Percentiles rank a stretch among this genome's conserved stretches.
Evolutionary conservation across 2,888 invertebrate genomes (phyloP).

Genomic region (Willowsia nigromaculata): DNA sequence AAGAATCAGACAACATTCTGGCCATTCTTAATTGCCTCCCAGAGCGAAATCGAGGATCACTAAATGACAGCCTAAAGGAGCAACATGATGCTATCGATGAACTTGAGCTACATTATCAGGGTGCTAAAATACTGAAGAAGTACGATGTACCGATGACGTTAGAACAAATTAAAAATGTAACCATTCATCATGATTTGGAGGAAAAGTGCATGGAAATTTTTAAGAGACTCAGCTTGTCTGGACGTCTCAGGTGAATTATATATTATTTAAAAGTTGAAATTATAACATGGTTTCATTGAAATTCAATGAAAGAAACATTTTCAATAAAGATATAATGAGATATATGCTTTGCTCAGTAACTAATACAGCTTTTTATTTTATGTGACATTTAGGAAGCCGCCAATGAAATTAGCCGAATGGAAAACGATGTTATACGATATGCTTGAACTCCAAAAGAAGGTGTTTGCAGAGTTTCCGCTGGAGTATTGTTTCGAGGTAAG

Average conservation of each 20-base stretch:
- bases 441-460: slow-evolving; percentile 84
- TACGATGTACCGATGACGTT: slow-evolving; percentile 82
- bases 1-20: slow-evolving; percentile 85
- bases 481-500: slow-evolving; percentile 82
- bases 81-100: slow-evolving; percentile 82
- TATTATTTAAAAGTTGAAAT: too few relatives aligned
- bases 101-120: slow-evolving; percentile 82
- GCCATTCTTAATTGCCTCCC: slow-evolving; percentile 84
- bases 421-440: slow-evolving; percentile 85
- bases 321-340: too few relatives aligned
- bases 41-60: slow-evolving; percentile 80
- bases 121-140: slow-evolving; percentile 82
- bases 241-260: slow-evolving; percentile 80
- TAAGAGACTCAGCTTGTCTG: slow-evolving; percentile 80
- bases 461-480: slow-evolving; percentile 83
- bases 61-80: slow-evolving; percentile 73
- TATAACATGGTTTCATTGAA: too few relatives aligned
- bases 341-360: too few relatives aligned
- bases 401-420: slow-evolving; percentile 84
- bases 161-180: slow-evolving; percentile 81
- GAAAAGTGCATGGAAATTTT: slow-evolving; percentile 80
- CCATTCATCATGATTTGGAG: slow-evolving; percentile 80
- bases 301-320: too few relatives aligned
- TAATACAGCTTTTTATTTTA: background rate
- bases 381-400: slow-evolving; percentile 79